A percentile compares a stretch with the other conserved stretches of the same genome.
These are phyloP conservation scores for Agrochola macilenta DNA, from an alignment of 2,888 invertebrate species.

Conservation along the genomic window DNA sequence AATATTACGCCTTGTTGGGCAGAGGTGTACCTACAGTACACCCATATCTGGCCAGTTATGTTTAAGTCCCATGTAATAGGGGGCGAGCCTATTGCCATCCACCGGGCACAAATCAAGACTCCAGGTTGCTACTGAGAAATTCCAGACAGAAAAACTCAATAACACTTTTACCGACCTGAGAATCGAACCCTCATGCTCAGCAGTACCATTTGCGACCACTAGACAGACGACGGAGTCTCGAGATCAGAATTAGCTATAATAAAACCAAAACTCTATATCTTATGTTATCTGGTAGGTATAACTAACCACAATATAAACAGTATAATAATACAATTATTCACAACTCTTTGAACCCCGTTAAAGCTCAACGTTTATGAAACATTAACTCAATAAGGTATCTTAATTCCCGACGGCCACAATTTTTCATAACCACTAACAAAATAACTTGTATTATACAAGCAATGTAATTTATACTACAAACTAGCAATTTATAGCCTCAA, in stretches of 20 bases:
- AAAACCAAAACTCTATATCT: not conserved
- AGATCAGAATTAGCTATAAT: not conserved
- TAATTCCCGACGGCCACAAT: conserved; percentile 44
- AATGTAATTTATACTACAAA: conserved; percentile 66
- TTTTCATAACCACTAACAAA: conserved; percentile 64
- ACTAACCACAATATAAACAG: not conserved
- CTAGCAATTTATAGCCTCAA: conserved; percentile 76
- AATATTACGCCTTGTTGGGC: not conserved
- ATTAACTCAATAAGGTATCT: conserved; percentile 36
- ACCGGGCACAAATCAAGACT: too few species aligned
- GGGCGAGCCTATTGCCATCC: not conserved
- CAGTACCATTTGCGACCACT: not conserved
- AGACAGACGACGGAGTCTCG: not conserved
- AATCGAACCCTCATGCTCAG: not conserved
- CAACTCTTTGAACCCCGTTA: conserved; percentile 9
- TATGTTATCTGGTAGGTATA: not conserved
- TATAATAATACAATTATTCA: not conserved
- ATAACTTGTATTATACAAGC: conserved; percentile 56
- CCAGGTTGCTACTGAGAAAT: too few species aligned
- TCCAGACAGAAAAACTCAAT: too few species aligned
- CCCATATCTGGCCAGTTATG: not conserved
- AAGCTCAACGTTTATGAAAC: conserved; percentile 11
- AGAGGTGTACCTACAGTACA: not conserved
- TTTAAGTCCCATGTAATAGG: not conserved
- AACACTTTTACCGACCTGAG: too few species aligned